Percentiles rank a stretch among this genome's conserved stretches.
These are phyloP conservation scores for Drosophila tropicalis DNA, from an alignment of 1,140 invertebrate genomes.

Conservation along the genomic window DNA sequence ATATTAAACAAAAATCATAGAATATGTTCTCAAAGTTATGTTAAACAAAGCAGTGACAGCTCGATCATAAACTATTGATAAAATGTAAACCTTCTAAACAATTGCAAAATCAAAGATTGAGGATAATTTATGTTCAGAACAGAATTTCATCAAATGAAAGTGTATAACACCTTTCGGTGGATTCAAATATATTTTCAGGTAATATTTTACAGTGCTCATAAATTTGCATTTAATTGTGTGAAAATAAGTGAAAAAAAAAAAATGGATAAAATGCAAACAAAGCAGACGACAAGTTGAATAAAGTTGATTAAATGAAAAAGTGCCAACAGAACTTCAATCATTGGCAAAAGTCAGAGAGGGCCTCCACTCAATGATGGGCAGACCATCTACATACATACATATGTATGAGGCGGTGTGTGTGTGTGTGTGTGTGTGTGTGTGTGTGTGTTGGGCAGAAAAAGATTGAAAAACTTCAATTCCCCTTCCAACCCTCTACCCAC, in stretches of 20 bases:
- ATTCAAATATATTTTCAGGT: background rate
- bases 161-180: background rate
- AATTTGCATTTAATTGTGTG: slow-evolving; percentile 10
- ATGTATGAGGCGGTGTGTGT: background rate
- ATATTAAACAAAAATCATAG: no score
- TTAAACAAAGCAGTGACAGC: no score
- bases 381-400: background rate
- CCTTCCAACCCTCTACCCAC: background rate
- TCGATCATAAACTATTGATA: no score
- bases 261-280: slow-evolving; percentile 24
- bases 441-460: slow-evolving; percentile 29
- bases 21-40: no score
- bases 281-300: slow-evolving; percentile 40
- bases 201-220: background rate
- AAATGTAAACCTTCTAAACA: no score
- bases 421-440: background rate
- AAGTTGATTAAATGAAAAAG: slow-evolving; percentile 69
- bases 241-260: slow-evolving; percentile 26
- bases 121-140: no score
- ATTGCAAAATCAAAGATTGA: no score
- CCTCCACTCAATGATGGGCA: background rate
- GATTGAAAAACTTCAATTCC: slow-evolving; percentile 55
- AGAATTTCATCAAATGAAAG: background rate
- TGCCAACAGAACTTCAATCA: slow-evolving; percentile 44
- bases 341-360: background rate